Evolutionary conservation across 2,888 invertebrate genomes (phyloP).

Genomic region (Merodon equestris): DNA sequence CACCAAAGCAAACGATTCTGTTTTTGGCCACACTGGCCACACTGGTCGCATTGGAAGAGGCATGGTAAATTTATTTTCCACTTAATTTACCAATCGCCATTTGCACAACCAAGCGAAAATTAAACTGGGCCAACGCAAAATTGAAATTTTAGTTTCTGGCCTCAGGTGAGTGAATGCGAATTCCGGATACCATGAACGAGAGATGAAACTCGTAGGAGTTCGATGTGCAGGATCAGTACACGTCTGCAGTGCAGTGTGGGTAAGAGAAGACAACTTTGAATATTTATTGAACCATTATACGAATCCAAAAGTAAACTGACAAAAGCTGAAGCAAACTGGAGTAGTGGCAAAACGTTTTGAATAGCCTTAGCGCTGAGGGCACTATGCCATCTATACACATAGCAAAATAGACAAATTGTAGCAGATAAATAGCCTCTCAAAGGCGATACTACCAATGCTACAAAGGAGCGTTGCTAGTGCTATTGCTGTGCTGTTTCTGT

Average conservation of each 20-base stretch:
- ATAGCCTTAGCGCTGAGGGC: slow-evolving; percentile 48
- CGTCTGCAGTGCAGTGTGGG: too few species aligned
- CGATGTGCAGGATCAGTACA: slow-evolving; percentile 25
- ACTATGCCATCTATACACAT: slow-evolving; percentile 21
- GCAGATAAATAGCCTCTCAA: slow-evolving; percentile 61
- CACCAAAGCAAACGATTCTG: too few species aligned
- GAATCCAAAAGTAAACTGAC: slow-evolving; percentile 61
- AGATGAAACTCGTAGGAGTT: slow-evolving; percentile 38
- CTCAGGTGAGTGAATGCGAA: slow-evolving; percentile 53
- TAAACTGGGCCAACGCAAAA: slow-evolving; percentile 41
- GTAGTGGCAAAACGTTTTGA: slow-evolving; percentile 50
- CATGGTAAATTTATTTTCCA: slow-evolving; percentile 53
- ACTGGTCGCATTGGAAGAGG: neutral
- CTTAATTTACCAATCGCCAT: slow-evolving; percentile 52
- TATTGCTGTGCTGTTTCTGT: too few species aligned
- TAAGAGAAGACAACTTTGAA: slow-evolving; percentile 48
- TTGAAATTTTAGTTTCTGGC: slow-evolving; percentile 56
- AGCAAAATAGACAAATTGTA: slow-evolving; percentile 63
- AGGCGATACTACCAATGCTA: slow-evolving; percentile 28
- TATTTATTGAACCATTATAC: slow-evolving; percentile 70
- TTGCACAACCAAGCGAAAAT: slow-evolving; percentile 20
- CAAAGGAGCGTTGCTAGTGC: slow-evolving; percentile 29
- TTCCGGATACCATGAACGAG: slow-evolving; percentile 36
- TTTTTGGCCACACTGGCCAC: too few species aligned
- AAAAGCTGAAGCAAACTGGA: slow-evolving; percentile 37